Percentiles rank a stretch among this genome's conserved stretches.
phyloP scores from a whole-genome alignment of 2,113 vertebrate species.

The Hymenochirus boettgeri region DNA sequence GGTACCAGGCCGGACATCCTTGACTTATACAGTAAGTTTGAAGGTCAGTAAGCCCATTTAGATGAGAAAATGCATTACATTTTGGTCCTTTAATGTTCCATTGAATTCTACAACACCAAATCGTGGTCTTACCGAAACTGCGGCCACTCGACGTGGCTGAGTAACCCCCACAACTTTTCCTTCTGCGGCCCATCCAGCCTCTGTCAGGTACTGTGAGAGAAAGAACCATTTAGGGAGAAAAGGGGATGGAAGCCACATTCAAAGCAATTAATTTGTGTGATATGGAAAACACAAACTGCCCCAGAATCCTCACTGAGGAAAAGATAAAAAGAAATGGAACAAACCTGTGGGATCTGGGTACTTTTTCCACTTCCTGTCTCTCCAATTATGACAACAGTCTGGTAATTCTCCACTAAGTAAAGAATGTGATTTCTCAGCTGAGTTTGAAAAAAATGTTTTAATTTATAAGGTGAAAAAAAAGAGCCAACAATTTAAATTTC shows the following conservation, averaged over 20 bases:
- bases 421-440: slow-evolving; percentile 98
- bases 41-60: no score
- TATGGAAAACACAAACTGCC: no score
- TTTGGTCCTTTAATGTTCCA: no score
- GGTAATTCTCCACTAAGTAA: slow-evolving; percentile 89
- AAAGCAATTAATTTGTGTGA: no score
- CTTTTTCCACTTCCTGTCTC: slow-evolving; percentile 97
- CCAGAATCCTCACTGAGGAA: no score
- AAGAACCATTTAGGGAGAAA: no score
- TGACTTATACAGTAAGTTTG: no score
- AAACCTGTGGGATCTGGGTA: slow-evolving; percentile 92
- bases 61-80: no score
- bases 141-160: slow-evolving; percentile 91
- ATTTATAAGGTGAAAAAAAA: not conserved
- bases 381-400: slow-evolving; percentile 92
- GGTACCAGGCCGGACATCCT: no score
- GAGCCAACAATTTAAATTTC: not conserved
- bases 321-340: slow-evolving; percentile 34
- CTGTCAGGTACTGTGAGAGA: slow-evolving; percentile 80
- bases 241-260: no score
- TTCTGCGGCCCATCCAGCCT: slow-evolving; percentile 94
- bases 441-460: no score
- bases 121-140: slow-evolving; percentile 76
- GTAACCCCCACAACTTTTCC: slow-evolving; percentile 93
- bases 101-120: not conserved